Evolutionary conservation across 1,140 invertebrate genomes (phyloP).

Genomic region (Leptopilina boulardi): DNA sequence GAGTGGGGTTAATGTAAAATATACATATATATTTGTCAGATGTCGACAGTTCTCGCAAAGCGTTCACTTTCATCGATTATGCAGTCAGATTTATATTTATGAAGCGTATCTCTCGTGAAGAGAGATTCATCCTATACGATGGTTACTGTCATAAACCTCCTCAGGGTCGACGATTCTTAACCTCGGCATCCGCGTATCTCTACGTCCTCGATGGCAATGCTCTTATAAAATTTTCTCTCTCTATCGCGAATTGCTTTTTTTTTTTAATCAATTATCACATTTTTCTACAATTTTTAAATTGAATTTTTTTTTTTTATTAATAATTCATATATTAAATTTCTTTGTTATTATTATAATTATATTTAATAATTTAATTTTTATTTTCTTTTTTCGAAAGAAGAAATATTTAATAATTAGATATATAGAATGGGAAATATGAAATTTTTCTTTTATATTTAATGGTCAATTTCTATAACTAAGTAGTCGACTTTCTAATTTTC

Average conservation of each 20-base stretch:
- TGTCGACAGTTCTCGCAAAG: slow-evolving; percentile 28
- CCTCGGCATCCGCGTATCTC: slow-evolving; percentile 20
- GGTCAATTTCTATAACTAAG: slow-evolving; percentile 1
- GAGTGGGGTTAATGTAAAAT: slow-evolving; percentile 8
- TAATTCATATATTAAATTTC: no score
- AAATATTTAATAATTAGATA: no score
- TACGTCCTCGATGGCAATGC: slow-evolving; percentile 46
- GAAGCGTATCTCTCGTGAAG: slow-evolving; percentile 24
- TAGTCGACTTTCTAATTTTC: slow-evolving; percentile 31
- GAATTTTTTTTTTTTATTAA: no score
- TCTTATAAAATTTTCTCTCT: slow-evolving; percentile 32
- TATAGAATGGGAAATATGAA: no score
- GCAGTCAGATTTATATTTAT: slow-evolving; percentile 33
- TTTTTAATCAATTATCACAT: slow-evolving; percentile 14
- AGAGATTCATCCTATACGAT: slow-evolving; percentile 26
- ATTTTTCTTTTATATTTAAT: not conserved
- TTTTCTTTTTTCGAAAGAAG: no score
- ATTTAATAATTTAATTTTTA: no score
- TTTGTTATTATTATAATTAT: no score
- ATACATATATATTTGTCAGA: slow-evolving; percentile 25
- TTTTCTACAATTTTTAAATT: not conserved
- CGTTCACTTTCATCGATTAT: slow-evolving; percentile 33
- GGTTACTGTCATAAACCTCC: slow-evolving; percentile 27
- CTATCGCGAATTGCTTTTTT: not conserved
- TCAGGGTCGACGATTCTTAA: slow-evolving; percentile 30